Percentiles rank a stretch among this genome's conserved stretches.
Evolutionary conservation across 1,140 invertebrate species (phyloP).

Genomic region (Trissolcus basalis): DNA sequence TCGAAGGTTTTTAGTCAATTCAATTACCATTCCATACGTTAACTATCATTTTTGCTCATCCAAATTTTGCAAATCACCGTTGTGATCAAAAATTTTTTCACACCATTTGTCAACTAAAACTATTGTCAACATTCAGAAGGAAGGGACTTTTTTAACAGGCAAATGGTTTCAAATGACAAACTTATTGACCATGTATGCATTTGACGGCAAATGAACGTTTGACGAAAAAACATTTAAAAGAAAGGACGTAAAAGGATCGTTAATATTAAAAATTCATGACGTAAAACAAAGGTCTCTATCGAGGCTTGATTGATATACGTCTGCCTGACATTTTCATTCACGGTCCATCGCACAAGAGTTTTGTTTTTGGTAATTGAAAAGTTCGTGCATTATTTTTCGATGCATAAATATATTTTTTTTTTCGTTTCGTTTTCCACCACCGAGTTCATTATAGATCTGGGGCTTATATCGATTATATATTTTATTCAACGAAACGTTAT

Average conservation of each 20-base stretch:
- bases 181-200: no score
- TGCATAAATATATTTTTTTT: constrained; percentile 29
- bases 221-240: neutral
- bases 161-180: no score
- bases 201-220: no score
- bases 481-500: constrained; percentile 9
- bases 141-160: no score
- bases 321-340: constrained; percentile 3
- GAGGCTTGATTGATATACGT: constrained; percentile 11
- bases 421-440: neutral
- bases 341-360: constrained; percentile 14
- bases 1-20: no score
- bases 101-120: no score
- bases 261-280: constrained; percentile 12
- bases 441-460: constrained; percentile 12
- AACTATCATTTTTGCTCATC: no score
- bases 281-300: constrained; percentile 10
- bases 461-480: constrained; percentile 1
- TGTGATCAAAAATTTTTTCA: no score
- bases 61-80: no score
- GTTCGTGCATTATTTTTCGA: constrained; percentile 22
- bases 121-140: no score
- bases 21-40: no score
- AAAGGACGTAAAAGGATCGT: neutral
- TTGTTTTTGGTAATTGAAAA: constrained; percentile 25